Conservation (phyloP, 2,888 invertebrate genomes). For the Erebia ligea region DNA sequence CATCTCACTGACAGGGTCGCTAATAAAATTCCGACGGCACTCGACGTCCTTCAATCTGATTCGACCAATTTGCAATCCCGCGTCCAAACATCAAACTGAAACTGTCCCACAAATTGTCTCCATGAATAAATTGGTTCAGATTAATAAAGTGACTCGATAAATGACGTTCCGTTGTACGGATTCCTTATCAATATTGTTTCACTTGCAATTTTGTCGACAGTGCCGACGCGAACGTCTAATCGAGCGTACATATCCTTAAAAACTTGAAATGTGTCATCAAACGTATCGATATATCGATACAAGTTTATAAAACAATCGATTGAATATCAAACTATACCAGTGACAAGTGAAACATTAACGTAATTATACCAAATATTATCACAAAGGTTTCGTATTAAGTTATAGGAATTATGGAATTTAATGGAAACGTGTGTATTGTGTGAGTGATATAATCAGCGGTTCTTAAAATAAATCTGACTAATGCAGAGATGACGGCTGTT, state of each 20-base stretch:
- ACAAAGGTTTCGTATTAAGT: neutral
- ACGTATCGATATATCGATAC: conserved; percentile 5
- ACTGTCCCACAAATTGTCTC: conserved; percentile 64
- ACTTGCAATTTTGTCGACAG: conserved; percentile 66
- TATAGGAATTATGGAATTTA: conserved; percentile 22
- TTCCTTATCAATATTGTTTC: conserved; percentile 75
- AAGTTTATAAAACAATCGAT: conserved; percentile 17
- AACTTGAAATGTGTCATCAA: conserved; percentile 38
- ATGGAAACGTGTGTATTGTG: conserved; percentile 41
- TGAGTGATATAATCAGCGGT: conserved; percentile 37
- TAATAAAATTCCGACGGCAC: neutral
- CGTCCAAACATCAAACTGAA: conserved; percentile 34
- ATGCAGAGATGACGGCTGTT: conserved; percentile 69
- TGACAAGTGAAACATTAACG: conserved; percentile 4
- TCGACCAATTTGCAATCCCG: conserved; percentile 30
- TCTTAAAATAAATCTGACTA: conserved; percentile 60
- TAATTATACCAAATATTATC: neutral
- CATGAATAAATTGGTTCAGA: conserved; percentile 78
- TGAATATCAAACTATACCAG: neutral
- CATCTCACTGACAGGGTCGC: neutral
- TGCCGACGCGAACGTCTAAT: conserved; percentile 59
- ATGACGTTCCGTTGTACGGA: conserved; percentile 57
- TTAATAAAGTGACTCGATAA: conserved; percentile 75
- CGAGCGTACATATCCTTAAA: conserved; percentile 55
- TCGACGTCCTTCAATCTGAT: conserved; percentile 14